These are phyloP conservation scores for Lasiommata megera DNA, from an alignment of 2,888 invertebrate genomes.

Conservation along the genomic window DNA sequence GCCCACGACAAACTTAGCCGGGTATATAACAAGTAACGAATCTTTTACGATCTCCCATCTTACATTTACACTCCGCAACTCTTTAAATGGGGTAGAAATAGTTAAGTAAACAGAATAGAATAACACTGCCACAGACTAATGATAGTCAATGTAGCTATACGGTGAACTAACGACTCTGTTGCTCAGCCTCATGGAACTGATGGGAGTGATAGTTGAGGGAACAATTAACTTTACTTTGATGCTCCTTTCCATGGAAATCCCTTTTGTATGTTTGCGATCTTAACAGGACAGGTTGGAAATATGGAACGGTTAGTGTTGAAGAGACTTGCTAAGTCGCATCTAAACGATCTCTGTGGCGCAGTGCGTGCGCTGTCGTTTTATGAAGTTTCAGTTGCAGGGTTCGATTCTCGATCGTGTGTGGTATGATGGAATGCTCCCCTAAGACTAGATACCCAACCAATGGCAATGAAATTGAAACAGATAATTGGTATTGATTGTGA, in stretches of 20 bases:
- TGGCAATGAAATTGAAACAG: no score
- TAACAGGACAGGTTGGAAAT: not conserved
- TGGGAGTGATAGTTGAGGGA: constrained; percentile 62
- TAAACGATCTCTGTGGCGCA: no score
- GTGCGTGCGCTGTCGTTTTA: no score
- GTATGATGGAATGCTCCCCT: no score
- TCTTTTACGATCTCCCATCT: not conserved
- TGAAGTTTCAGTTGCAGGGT: no score
- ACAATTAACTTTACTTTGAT: constrained; percentile 33
- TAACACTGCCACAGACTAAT: constrained; percentile 59
- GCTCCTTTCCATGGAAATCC: constrained; percentile 31
- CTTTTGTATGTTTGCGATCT: constrained; percentile 24
- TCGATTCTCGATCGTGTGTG: no score
- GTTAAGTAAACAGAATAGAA: constrained; percentile 56
- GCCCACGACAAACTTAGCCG: not conserved
- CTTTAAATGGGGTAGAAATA: constrained; percentile 63
- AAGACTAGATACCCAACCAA: no score
- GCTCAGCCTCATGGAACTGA: constrained; percentile 63
- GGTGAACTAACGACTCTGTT: constrained; percentile 60
- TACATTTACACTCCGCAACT: constrained; percentile 31
- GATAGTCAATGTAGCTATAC: constrained; percentile 52
- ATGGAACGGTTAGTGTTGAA: no score
- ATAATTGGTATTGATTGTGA: no score
- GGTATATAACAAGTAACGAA: not conserved
- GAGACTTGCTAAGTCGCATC: no score